Evolutionary conservation across 2,797 vertebrate species (phyloP).

Genomic region (Peromyscus nudipes): DNA sequence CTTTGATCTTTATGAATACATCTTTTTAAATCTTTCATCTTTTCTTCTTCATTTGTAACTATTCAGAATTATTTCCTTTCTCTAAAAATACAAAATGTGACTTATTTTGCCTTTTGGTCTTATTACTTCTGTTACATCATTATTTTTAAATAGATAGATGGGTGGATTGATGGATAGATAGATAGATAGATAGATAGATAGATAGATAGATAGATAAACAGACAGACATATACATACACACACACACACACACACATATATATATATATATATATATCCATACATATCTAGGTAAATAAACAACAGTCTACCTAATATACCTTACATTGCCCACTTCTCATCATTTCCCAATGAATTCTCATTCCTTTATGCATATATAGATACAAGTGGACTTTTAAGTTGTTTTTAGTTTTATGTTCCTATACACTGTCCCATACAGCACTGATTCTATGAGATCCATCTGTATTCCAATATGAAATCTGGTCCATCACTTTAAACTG

Average conservation of each 20-base stretch:
- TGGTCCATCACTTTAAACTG: not conserved
- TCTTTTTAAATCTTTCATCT: not conserved
- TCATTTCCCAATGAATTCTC: not conserved
- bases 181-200: not conserved
- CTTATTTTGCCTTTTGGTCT: slow-evolving; percentile 3
- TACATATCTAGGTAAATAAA: not conserved
- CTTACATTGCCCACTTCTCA: not conserved
- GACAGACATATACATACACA: not conserved
- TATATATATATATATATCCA: accelerated
- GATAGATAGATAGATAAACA: not conserved
- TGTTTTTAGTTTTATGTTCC: not conserved
- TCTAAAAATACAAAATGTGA: not conserved
- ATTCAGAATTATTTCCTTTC: slow-evolving; percentile 9
- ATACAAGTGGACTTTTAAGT: not conserved
- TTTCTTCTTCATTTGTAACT: not conserved
- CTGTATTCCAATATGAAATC: not conserved
- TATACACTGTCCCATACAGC: not conserved
- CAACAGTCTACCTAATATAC: not conserved
- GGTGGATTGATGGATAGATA: not conserved
- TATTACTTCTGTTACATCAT: not conserved
- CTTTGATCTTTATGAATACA: slow-evolving; percentile 37
- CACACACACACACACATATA: not conserved
- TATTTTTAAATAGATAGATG: not conserved
- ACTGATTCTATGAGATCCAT: not conserved
- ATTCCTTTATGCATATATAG: not conserved